Evolutionary conservation across 2,888 invertebrate genomes (phyloP).

Genomic region (Parasteatoda lunata): DNA sequence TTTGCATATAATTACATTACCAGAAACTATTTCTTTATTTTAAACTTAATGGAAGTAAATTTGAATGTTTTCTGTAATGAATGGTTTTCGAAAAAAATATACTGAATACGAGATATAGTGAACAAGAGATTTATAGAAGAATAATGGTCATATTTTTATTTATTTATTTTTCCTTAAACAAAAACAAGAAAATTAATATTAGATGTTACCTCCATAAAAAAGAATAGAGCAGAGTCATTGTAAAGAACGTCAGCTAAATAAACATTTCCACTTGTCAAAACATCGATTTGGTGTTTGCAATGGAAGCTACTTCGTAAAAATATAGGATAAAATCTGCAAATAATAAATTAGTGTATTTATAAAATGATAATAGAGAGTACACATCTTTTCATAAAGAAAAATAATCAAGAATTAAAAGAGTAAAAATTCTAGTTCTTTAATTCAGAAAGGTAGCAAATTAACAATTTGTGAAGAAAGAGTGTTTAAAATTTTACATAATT

Average conservation of each 20-base stretch:
- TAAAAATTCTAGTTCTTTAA: background rate
- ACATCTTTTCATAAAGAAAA: background rate
- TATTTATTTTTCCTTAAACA: no score
- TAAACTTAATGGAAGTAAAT: no score
- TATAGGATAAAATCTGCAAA: conserved; percentile 81
- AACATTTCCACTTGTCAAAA: conserved; percentile 86
- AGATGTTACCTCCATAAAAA: conserved; percentile 88
- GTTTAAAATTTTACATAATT: no score
- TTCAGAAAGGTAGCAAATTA: no score
- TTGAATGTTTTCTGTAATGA: no score
- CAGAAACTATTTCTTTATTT: no score
- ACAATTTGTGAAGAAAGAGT: no score
- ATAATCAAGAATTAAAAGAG: background rate
- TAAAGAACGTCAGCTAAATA: conserved; percentile 90
- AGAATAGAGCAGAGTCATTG: conserved; percentile 92
- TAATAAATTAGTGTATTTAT: background rate
- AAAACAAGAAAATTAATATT: background rate
- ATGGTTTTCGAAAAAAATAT: no score
- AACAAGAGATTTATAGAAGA: no score
- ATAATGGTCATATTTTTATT: no score
- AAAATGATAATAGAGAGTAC: background rate
- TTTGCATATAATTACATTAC: no score
- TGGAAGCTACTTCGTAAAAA: conserved; percentile 90
- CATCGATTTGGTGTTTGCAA: conserved; percentile 94
- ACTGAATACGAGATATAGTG: no score